Evolutionary conservation across 2,113 vertebrate genomes (phyloP), one percentile per base, ranked within the genome.

Genomic region (Chitala chitala): DNA sequence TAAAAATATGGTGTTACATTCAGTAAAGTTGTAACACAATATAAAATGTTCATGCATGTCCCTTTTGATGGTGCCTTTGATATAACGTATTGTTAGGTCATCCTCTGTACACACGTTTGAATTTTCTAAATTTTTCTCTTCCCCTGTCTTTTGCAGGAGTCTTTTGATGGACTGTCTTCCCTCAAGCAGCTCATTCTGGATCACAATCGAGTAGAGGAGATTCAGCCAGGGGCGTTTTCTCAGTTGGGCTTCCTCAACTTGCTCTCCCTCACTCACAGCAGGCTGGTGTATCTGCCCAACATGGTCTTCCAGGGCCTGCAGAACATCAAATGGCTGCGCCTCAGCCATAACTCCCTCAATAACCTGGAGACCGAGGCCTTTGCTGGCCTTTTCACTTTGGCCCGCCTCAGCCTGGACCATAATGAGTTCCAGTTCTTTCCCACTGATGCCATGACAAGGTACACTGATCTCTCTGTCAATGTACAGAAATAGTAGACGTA

Each of bases 241-340:
- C 93, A 92, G 2, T 88, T 99, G 59, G 94, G 92, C 0, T 92
- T 90, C 48, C 92, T 99, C 75, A 90, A 88, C 76, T 83, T 94
- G 22, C 91, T 98, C 0, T 92, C 94, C 44, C 79, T 99, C 46
- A 92, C 91, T 9, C 88, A 89, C 31, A 98, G 97, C 46, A 89
- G 91, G 64, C 87, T 99, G 42, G 94, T 96, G 75, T 96, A 95
- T 79, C 88, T 99, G 76, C 95, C 96, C 0, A 90, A 95, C 86
- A 89, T 98, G 93, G 90, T 91, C 51, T 98, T 99, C 85, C 96
- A 98, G 87, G 95, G 96, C 0, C 84, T 98, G 72, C 89, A 93
- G 81, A 92, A 91, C 77, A 86, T 92, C 46, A 93, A 90, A 76
- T 93, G 94, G 92, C 89, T 98, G 54, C 90, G 83, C 17, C 91